A percentile compares a stretch with the other conserved stretches of the same genome.
Evolutionary conservation across 2,797 vertebrate species (phyloP).

Genomic region (Schizothorax lantsangensis): DNA sequence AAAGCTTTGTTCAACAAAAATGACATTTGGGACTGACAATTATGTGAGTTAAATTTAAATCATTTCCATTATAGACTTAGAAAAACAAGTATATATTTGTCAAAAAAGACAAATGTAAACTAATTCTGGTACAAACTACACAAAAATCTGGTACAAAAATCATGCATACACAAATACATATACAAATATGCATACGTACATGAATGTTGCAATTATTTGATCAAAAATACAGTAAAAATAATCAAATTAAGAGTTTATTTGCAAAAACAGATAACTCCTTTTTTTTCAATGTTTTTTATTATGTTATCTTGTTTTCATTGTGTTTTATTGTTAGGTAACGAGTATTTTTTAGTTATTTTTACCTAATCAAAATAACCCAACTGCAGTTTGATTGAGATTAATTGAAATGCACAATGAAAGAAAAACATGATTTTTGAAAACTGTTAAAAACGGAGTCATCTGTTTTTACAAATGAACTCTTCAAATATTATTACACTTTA

Average conservation of each 20-base stretch:
- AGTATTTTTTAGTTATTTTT: no score
- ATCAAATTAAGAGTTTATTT: background rate
- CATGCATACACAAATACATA: background rate
- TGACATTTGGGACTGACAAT: background rate
- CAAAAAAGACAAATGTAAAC: background rate
- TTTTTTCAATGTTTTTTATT: background rate
- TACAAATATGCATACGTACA: background rate
- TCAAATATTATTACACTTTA: background rate
- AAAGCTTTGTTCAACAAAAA: conserved; percentile 4
- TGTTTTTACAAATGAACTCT: background rate
- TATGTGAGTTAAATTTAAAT: background rate
- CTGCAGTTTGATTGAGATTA: background rate
- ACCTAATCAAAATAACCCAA: background rate
- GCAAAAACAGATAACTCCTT: background rate
- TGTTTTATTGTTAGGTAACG: background rate
- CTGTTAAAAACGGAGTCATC: no score
- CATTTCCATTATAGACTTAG: background rate
- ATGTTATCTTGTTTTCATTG: background rate
- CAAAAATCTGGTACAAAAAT: background rate
- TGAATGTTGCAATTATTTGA: background rate
- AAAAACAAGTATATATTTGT: background rate
- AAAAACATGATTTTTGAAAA: background rate
- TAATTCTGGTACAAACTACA: background rate
- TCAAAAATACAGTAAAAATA: background rate
- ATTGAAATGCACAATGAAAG: background rate